Percentiles rank a stretch among this genome's conserved stretches.
Evolutionary conservation across 2,113 vertebrate genomes (phyloP).

Genomic region (Todiramphus chloris): DNA sequence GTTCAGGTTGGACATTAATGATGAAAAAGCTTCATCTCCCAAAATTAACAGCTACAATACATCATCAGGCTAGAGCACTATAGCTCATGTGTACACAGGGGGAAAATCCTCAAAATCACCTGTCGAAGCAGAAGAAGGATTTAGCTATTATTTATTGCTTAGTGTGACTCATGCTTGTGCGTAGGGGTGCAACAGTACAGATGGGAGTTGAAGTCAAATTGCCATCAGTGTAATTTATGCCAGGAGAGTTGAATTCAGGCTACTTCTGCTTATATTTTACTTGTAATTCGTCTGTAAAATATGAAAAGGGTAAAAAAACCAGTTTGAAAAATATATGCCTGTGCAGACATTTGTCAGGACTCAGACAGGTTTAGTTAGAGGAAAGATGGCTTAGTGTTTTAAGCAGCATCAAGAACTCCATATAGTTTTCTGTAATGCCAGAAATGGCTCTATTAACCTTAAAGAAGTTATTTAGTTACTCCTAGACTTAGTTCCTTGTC

Average conservation of each 20-base stretch:
- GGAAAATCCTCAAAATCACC: slow-evolving; percentile 37
- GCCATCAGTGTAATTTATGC: not conserved
- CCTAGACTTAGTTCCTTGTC: not conserved
- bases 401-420: not conserved
- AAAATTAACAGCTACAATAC: slow-evolving; percentile 24
- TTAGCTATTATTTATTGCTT: slow-evolving; percentile 37
- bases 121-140: not conserved
- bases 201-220: slow-evolving; percentile 30
- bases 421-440: not conserved
- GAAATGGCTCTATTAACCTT: not conserved
- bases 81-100: not conserved
- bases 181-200: not conserved
- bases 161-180: slow-evolving; percentile 31
- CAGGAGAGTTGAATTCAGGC: slow-evolving; percentile 44
- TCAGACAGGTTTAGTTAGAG: not conserved
- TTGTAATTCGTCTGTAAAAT: not conserved
- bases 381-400: not conserved
- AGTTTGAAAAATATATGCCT: not conserved
- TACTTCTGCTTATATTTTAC: slow-evolving; percentile 15
- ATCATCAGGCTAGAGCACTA: not conserved
- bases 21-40: not conserved
- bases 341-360: not conserved
- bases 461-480: not conserved
- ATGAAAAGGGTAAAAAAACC: not conserved
- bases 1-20: not conserved